phyloP scores from a whole-genome alignment of 1,140 invertebrate species.

The Drosophila mojavensis region DNA sequence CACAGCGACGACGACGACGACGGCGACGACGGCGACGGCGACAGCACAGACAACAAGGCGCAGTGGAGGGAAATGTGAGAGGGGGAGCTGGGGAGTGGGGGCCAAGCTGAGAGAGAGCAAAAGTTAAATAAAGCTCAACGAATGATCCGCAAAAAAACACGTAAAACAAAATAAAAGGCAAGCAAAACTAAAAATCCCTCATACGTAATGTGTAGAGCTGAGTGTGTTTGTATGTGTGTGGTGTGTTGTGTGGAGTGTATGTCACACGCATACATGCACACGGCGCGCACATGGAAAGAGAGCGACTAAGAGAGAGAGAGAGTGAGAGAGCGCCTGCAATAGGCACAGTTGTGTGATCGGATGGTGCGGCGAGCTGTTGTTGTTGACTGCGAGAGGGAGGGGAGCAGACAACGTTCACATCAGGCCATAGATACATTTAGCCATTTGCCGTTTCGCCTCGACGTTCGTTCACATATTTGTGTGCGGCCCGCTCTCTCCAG shows the following conservation, averaged over 20 bases:
- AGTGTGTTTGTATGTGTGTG: background rate
- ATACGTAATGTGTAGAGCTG: constrained; percentile 71
- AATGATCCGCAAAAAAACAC: constrained; percentile 73
- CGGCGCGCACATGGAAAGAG: constrained; percentile 9
- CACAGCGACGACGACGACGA: constrained; percentile 9
- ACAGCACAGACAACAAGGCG: constrained; percentile 17
- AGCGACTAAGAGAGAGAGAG: constrained; percentile 24
- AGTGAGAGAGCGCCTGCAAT: constrained; percentile 25
- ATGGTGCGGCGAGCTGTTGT: constrained; percentile 2
- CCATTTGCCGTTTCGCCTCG: constrained; percentile 35
- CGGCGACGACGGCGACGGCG: background rate
- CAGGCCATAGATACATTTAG: constrained; percentile 72
- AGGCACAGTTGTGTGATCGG: constrained; percentile 33
- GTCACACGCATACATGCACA: constrained; percentile 27
- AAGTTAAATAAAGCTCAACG: constrained; percentile 80
- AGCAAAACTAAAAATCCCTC: constrained; percentile 68
- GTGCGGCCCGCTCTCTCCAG: constrained; percentile 13
- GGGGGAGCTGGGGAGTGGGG: constrained; percentile 21
- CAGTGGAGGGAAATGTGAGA: background rate
- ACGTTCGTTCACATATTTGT: constrained; percentile 60
- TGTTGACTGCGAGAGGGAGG: constrained; percentile 4
- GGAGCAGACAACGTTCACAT: constrained; percentile 47
- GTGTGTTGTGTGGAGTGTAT: background rate
- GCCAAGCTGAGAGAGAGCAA: constrained; percentile 67
- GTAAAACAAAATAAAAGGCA: constrained; percentile 49